Evolutionary conservation across 2,797 vertebrate species (phyloP), one percentile per base, ranked within the genome.

Genomic region (Gypaetus barbatus): DNA sequence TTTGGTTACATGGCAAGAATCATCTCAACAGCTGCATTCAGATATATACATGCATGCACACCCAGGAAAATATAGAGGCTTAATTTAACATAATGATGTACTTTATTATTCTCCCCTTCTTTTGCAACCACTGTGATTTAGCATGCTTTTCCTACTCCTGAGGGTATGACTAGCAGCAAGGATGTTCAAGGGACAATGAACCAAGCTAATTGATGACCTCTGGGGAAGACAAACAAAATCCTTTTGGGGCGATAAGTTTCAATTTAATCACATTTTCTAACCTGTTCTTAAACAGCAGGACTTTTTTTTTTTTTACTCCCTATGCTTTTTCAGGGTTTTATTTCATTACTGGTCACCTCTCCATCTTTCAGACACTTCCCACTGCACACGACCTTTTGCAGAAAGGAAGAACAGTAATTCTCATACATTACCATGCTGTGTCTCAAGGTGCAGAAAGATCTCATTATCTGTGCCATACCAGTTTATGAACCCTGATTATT

Each of bases 51-150:
- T 13, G 10, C 22, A 12, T 0, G 31, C 15, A 30, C 18, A 4
- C 10, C 23, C 52, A 21, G 35, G 31, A 24, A 81, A 64, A n/a
- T 1, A 27, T 2, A 41, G 0, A 2, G 21, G 5, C 6, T 1
- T 13, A 28, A 64, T 41, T 27, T 5, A 58, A 37, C 25, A 28
- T 2, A 46, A 12, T 5, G 15, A 43, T 43, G 7, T 17, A 30
- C 10, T 35, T 86, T 4, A 7, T 51, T 14, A 1, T 10, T n/a
- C 17, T 68, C 31, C 15, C 30, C 28, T 82, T 18, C 46, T 77
- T 48, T 46, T n/a, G 31, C 41, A 69, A 1, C 11, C 3, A 1
- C 41, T 37, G 51, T 41, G 69, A 49, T 74, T 81, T 14, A 27
- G 18, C 11, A 48, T 6, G 51, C 37, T 66, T 39, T n/a, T 21